Base-by-base conservation (phyloP, 2,888 invertebrate genomes). In the Pseudoips prasinana region DNA sequence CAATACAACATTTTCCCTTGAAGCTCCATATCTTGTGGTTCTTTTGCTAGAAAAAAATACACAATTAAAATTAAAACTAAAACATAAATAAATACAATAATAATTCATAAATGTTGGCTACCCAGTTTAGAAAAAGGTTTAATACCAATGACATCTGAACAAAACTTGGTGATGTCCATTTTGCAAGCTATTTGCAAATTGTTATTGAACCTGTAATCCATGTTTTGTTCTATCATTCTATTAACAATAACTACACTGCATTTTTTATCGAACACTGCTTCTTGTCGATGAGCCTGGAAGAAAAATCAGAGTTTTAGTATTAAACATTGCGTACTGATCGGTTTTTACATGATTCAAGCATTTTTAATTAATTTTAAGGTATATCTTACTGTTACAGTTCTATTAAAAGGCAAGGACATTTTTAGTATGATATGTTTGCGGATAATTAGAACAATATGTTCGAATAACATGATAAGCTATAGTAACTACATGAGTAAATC, bases 151-250 rank as follows among this genome's bases (percentile, higher is more conserved):
- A 89, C 68, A 33, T 75, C 73, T 25, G 78, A 77, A 59, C 89
- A 89, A 57, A 69, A 91, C 59, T 93, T 94, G 39, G 92, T 91
- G 9, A 98, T 96, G 71, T 98, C 98, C 43, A 88, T 73, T 50
- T 92, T 92, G 70, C 98, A 98, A 7, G 94, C 92, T 56, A 92
- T 91, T 71, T 95, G 94, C 35, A 98, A 87, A 10, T 93, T 92
- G 1, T 95, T 95, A 84, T 98, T 97, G 44, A 98, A 93, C 41
- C 97, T 92, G 64, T 95, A 96, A 81, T 98, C 98, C 38, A 94
- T 92, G 67, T 95, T 96, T 75, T 96, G 96, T 74, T 97, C 96
- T 47, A 96, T 94, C 92, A 97, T 94, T 54, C 98, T 91, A 66
- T 95, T 94, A 0, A 95, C 90, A n/a, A 98, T 94, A 8, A 97